A percentile compares a stretch with the other conserved stretches of the same genome.
Evolutionary conservation across 2,888 invertebrate genomes (phyloP).

Genomic region (Bugulina stolonifera): DNA sequence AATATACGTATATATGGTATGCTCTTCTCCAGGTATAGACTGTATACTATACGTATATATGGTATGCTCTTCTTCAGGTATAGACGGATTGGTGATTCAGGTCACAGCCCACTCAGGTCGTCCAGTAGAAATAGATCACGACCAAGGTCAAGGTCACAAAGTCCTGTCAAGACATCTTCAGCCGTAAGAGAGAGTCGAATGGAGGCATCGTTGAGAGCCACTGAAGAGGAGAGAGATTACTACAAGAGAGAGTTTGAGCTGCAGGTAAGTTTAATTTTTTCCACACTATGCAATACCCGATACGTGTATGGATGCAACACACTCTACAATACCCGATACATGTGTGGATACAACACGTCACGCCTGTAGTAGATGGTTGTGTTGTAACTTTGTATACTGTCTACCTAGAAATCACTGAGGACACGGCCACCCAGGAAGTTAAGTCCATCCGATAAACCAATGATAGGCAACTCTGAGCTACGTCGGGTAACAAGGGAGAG

Average conservation of each 20-base stretch:
- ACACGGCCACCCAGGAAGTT: not conserved
- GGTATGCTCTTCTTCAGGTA: not conserved
- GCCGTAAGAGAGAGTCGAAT: conserved; percentile 44
- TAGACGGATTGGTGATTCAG: not conserved
- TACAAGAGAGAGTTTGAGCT: conserved; percentile 45
- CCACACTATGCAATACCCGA: too few relatives aligned
- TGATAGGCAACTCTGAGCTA: conserved; percentile 35
- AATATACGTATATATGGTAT: too few relatives aligned
- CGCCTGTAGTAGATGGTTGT: too few relatives aligned
- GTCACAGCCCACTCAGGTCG: not conserved
- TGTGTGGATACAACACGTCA: too few relatives aligned
- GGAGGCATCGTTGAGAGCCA: conserved; percentile 39
- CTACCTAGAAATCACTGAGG: conserved; percentile 6
- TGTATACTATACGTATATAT: too few relatives aligned
- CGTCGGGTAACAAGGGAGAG: conserved; percentile 44
- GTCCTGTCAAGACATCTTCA: not conserved
- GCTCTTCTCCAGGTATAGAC: too few relatives aligned
- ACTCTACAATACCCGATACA: too few relatives aligned
- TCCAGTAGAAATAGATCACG: conserved; percentile 26
- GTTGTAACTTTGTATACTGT: not conserved
- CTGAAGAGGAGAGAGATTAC: conserved; percentile 51
- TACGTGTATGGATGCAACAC: too few relatives aligned
- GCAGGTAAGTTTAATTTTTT: not conserved
- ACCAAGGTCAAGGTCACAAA: conserved; percentile 28
- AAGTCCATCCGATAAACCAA: not conserved